These are phyloP conservation scores for Arbacia lixula DNA, from an alignment of 53 echinoderm and acorn worm species.

Conservation along the genomic window DNA sequence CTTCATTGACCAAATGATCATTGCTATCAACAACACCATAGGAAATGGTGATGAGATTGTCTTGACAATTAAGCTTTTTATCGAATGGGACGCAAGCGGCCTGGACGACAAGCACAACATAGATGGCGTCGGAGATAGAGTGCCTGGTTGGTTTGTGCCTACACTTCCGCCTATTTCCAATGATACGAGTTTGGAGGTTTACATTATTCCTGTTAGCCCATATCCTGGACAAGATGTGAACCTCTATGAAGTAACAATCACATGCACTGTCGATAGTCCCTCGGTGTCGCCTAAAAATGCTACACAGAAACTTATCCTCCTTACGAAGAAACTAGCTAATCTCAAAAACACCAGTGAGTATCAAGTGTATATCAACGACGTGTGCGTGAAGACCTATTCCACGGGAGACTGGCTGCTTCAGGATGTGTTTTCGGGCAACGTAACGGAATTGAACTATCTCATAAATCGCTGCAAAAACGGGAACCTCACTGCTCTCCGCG, in stretches of 20 bases:
- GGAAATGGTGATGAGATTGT: slow-evolving; percentile 19
- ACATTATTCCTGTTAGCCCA: not conserved
- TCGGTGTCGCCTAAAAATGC: not conserved
- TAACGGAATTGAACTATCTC: slow-evolving; percentile 37
- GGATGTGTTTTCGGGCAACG: slow-evolving; percentile 4
- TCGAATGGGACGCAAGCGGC: not conserved
- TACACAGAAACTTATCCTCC: not conserved
- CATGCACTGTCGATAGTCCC: slow-evolving; percentile 12
- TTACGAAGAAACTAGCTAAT: not conserved
- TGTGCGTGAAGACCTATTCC: not conserved
- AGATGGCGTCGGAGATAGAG: not conserved
- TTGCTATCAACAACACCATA: slow-evolving; percentile 40
- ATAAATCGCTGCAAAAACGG: slow-evolving; percentile 14
- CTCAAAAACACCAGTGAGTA: slow-evolving; percentile 1
- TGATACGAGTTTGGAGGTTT: not conserved
- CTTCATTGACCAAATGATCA: slow-evolving; percentile 9
- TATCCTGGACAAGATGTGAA: no score
- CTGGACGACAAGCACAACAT: not conserved
- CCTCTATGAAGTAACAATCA: slow-evolving; percentile 33
- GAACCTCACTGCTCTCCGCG: slow-evolving; percentile 27
- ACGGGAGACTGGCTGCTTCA: not conserved
- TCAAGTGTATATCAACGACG: slow-evolving; percentile 2
- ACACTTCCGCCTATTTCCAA: not conserved
- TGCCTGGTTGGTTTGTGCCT: not conserved
- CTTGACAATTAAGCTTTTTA: slow-evolving; percentile 9